Percentiles rank a stretch among this genome's conserved stretches.
Evolutionary conservation across 2,888 invertebrate species (phyloP).

Genomic region (Limnephilus auricula): DNA sequence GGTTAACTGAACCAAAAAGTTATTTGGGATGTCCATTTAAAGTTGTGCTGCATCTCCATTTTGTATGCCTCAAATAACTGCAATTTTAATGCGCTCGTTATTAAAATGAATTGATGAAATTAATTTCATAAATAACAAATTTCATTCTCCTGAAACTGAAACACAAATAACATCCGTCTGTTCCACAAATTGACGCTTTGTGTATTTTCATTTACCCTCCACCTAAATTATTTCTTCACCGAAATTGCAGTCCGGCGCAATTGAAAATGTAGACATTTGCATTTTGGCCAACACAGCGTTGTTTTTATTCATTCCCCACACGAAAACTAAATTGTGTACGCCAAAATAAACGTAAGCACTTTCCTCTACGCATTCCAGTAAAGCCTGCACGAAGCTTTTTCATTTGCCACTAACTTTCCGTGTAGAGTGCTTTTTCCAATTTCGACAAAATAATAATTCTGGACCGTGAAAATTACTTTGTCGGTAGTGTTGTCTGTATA

Average conservation of each 20-base stretch:
- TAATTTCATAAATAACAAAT: not conserved
- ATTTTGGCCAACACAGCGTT: not conserved
- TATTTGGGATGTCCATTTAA: not conserved
- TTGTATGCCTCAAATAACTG: too few species aligned
- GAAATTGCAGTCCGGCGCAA: not conserved
- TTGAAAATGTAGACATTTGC: not conserved
- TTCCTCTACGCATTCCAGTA: not conserved
- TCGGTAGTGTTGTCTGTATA: not conserved
- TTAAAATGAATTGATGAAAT: not conserved
- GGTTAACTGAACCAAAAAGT: not conserved
- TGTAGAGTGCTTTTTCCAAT: conserved; percentile 27
- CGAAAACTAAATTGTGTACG: not conserved
- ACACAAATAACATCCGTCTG: not conserved
- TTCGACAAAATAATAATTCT: conserved; percentile 10
- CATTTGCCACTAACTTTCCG: conserved; percentile 16
- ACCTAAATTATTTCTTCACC: not conserved
- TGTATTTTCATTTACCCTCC: not conserved
- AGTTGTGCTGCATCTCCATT: not conserved
- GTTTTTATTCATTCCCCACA: not conserved
- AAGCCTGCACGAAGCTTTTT: conserved; percentile 10
- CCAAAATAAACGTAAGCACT: not conserved
- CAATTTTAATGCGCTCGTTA: not conserved
- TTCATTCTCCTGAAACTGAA: not conserved
- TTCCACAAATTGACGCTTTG: not conserved
- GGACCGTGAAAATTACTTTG: not conserved